phyloP scores from a whole-genome alignment of 37 sponge, comb jelly and placozoan genomes.

The Lycopodina hypogea region DNA sequence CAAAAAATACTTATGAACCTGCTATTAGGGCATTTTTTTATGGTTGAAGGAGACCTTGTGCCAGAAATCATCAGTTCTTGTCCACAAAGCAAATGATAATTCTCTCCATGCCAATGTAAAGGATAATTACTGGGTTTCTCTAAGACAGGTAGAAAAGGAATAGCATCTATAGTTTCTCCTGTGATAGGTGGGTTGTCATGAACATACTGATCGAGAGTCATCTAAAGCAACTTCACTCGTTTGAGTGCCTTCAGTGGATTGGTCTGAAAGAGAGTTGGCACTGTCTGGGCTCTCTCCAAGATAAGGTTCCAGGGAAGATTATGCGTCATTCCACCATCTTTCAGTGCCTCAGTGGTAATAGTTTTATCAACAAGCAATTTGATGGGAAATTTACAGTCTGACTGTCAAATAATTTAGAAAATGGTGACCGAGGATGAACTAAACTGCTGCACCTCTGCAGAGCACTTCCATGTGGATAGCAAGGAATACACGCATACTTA shows the following conservation, averaged over 20 bases:
- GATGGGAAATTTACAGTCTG: constrained; percentile 23
- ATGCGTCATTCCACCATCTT: constrained; percentile 27
- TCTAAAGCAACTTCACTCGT: constrained; percentile 7
- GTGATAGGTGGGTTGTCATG: background rate
- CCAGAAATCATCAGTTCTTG: constrained; percentile 9
- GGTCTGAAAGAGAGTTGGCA: background rate
- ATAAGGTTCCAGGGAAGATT: constrained; percentile 18
- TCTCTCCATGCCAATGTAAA: constrained; percentile 50
- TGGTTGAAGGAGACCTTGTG: background rate
- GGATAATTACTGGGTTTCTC: constrained; percentile 43
- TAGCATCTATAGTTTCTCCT: background rate
- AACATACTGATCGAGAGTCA: background rate
- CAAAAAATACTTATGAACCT: constrained; percentile 31
- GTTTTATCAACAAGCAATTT: constrained; percentile 1
- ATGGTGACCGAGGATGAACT: constrained; percentile 16
- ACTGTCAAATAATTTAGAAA: constrained; percentile 30
- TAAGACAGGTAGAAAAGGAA: constrained; percentile 64
- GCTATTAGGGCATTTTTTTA: too few species aligned
- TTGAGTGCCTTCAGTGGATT: constrained; percentile 12
- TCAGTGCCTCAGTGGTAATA: constrained; percentile 3
- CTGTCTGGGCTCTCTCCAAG: constrained; percentile 22
- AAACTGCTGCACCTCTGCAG: constrained; percentile 6
- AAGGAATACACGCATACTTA: constrained; percentile 40
- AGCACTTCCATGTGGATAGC: constrained; percentile 45
- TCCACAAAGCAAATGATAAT: constrained; percentile 8